A percentile compares a stretch with the other conserved stretches of the same genome.
These are phyloP conservation scores for Drosophila cardini DNA, from an alignment of 1,140 invertebrate species.

Conservation along the genomic window DNA sequence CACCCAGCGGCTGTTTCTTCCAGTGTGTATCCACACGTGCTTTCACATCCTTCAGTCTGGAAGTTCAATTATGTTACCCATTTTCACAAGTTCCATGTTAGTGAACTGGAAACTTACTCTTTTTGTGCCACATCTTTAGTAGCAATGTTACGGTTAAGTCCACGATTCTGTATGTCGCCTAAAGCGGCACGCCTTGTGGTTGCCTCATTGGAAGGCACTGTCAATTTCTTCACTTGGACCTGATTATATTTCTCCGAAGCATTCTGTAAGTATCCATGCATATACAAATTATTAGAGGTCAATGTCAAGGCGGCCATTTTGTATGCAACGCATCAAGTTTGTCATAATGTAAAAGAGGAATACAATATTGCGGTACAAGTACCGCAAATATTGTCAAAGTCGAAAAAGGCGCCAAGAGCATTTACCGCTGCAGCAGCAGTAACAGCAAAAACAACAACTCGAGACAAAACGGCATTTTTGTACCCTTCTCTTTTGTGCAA, in stretches of 20 bases:
- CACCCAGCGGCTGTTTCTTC: conserved; percentile 70
- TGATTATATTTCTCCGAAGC: conserved; percentile 70
- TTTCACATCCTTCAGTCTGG: conserved; percentile 71
- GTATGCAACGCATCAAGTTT: conserved; percentile 21
- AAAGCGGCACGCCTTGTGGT: conserved; percentile 78
- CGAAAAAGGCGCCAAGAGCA: conserved; percentile 63
- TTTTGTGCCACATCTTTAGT: conserved; percentile 73
- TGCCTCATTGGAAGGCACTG: conserved; percentile 62
- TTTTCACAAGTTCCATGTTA: not conserved
- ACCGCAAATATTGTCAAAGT: conserved; percentile 35
- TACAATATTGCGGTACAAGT: conserved; percentile 47
- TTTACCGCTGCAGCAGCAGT: conserved; percentile 30
- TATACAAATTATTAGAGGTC: conserved; percentile 13
- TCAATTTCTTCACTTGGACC: conserved; percentile 74
- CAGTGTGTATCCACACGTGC: conserved; percentile 80
- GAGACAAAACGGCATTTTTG: conserved; percentile 60
- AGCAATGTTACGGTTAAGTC: conserved; percentile 48
- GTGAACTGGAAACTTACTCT: conserved; percentile 60
- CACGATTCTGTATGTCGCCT: conserved; percentile 81
- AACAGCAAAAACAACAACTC: conserved; percentile 30
- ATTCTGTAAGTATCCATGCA: conserved; percentile 52
- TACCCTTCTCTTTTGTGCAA: conserved; percentile 36
- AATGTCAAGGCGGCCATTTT: conserved; percentile 62
- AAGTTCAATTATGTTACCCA: not conserved
- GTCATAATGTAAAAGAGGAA: not conserved